Evolutionary conservation across 2,888 invertebrate species (phyloP), one percentile per base, ranked within the genome.

Genomic region (Argyresthia albistria): DNA sequence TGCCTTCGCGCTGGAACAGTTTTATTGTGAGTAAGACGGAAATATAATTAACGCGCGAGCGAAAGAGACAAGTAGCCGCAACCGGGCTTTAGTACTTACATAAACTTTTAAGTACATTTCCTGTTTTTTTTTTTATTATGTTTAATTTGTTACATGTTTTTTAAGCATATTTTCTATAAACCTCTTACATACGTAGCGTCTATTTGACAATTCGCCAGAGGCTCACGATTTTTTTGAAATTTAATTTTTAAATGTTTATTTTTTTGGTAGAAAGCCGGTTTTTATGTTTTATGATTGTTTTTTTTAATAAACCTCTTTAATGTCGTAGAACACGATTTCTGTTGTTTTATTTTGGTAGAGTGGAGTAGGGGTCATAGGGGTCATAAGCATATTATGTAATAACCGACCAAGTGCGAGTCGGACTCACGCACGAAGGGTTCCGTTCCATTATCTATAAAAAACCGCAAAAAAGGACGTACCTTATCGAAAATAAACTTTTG

Each of bases 261-360:
- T 47, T 47, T 45, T 45, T 14, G 14, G 14, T 16, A 47, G 47
- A 47, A 35, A 35, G 35, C 35, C 47, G n/a, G 35, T 47, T 47
- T 47, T 47, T 47, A 25, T 25, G 25, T 25, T 25, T 25, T 25
- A 25, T 25, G 25, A 25, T 25, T 35, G 16, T 47, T 11, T 6
- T 35, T 47, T 47, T 47, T 35, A 47, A 35, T 47, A 47, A 47
- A 47, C 47, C 37, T 36, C 37, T 49, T 37, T 49, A 37, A 49
- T 49, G 36, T 49, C 10, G 36, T 36, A 49, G 37, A 49, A 49
- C 37, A 49, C 14, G 37, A 49, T 49, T 49, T 49, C 37, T 49
- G 49, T 49, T 37, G 37, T 49, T 49, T 49, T 49, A 49, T 49
- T 49, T 49, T 49, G 47, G 37, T 49, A 49, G 49, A 49, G 49